Evolutionary conservation across 2,888 invertebrate genomes (phyloP).

Genomic region (Crematogaster levior): DNA sequence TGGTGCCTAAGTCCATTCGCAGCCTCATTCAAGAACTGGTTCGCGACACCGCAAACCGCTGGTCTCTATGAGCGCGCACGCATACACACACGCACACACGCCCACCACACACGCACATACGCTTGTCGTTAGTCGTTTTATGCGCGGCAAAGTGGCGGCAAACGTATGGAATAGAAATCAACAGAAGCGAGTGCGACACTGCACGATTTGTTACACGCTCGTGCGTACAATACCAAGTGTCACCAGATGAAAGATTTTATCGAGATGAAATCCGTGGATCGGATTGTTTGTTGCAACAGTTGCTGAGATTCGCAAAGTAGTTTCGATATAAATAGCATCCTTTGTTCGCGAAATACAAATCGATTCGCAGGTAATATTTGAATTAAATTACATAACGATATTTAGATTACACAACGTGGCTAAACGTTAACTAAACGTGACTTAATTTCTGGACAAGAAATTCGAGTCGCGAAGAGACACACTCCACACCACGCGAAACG

Average conservation of each 20-base stretch:
- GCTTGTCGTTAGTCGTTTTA: not conserved
- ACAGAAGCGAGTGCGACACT: conserved; percentile 46
- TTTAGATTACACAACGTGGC: not conserved
- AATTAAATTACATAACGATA: conserved; percentile 7
- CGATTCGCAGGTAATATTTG: conserved; percentile 17
- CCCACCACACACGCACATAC: not conserved
- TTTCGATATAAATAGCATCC: conserved; percentile 17
- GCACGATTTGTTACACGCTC: conserved; percentile 16
- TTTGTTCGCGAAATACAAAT: not conserved
- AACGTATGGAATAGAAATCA: conserved; percentile 61
- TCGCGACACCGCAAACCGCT: conserved; percentile 67
- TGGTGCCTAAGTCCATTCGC: conserved; percentile 63
- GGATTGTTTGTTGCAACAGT: conserved; percentile 10
- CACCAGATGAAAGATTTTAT: conserved; percentile 25
- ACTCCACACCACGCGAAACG: not conserved
- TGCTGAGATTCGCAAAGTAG: not conserved
- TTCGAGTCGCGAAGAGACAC: not conserved
- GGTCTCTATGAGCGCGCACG: conserved; percentile 43
- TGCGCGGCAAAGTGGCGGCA: conserved; percentile 28
- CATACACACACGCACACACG: not conserved
- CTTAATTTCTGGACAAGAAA: conserved; percentile 13
- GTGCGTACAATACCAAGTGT: conserved; percentile 15
- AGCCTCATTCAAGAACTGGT: conserved; percentile 74
- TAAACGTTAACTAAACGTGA: not conserved
- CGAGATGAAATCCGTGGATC: conserved; percentile 27